Percentiles rank a stretch among this genome's conserved stretches.
Evolutionary conservation across 2,113 vertebrate species (phyloP).

Genomic region (Tyto alba): DNA sequence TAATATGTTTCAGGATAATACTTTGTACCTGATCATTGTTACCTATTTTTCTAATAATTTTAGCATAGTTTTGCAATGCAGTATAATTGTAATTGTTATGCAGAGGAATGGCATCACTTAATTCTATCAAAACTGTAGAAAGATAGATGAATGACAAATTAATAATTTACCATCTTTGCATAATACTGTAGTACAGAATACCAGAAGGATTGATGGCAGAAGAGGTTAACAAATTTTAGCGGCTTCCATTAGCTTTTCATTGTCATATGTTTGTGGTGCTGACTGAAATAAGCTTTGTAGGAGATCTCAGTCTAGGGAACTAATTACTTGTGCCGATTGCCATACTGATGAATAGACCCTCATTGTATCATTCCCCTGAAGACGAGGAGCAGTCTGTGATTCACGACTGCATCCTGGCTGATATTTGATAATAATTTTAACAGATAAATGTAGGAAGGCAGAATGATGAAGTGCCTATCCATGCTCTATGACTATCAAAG

Average conservation of each 20-base stretch:
- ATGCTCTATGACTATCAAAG: conserved; percentile 82
- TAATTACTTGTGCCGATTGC: conserved; percentile 91
- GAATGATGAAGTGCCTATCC: conserved; percentile 94
- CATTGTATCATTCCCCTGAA: conserved; percentile 85
- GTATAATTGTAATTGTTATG: conserved; percentile 89
- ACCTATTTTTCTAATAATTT: conserved; percentile 63
- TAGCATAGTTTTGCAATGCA: conserved; percentile 40
- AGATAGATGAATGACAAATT: conserved; percentile 85
- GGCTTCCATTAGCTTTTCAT: conserved; percentile 85
- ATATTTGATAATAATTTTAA: conserved; percentile 98
- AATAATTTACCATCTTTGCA: conserved; percentile 94
- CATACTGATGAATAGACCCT: conserved; percentile 89
- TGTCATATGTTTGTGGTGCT: conserved; percentile 79
- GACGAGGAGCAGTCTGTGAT: conserved; percentile 79
- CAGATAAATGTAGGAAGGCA: conserved; percentile 92
- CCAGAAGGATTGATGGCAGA: conserved; percentile 78
- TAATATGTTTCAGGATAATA: not conserved
- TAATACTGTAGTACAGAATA: conserved; percentile 74
- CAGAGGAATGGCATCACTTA: conserved; percentile 81
- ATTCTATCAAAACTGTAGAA: conserved; percentile 77
- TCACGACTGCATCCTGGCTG: conserved; percentile 82
- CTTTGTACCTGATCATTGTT: not conserved
- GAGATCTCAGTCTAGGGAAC: conserved; percentile 80
- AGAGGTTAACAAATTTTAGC: conserved; percentile 83
- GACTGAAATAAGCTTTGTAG: conserved; percentile 84